Percentiles rank a stretch among this genome's conserved stretches.
Conservation (phyloP, 1,140 invertebrate genomes). For the Camponotus vicinus region DNA sequence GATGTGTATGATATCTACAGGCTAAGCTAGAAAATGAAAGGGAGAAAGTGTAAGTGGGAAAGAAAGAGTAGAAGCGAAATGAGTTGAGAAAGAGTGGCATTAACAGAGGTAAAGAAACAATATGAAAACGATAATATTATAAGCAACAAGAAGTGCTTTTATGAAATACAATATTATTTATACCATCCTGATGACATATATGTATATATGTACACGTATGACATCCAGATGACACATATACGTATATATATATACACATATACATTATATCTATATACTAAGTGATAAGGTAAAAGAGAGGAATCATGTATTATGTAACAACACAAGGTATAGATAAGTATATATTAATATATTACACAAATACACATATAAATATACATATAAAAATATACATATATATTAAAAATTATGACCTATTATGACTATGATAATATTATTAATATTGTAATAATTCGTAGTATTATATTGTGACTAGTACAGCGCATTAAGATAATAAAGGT, state of each 20-base stretch:
- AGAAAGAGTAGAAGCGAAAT: constrained; percentile 20
- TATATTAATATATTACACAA: constrained; percentile 82
- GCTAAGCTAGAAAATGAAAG: constrained; percentile 13
- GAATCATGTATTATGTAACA: constrained; percentile 81
- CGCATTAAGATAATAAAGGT: constrained; percentile 85
- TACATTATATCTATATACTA: constrained; percentile 73
- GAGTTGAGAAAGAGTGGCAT: constrained; percentile 50
- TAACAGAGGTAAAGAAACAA: constrained; percentile 76
- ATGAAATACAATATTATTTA: constrained; percentile 85
- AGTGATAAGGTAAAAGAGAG: constrained; percentile 78
- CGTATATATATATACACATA: constrained; percentile 70
- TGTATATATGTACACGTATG: constrained; percentile 71
- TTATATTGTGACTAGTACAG: constrained; percentile 84
- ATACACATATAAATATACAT: constrained; percentile 74
- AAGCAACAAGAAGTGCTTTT: constrained; percentile 86
- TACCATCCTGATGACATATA: constrained; percentile 82
- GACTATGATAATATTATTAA: constrained; percentile 81
- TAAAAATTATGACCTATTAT: constrained; percentile 75
- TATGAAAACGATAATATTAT: constrained; percentile 83
- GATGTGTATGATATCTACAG: not conserved
- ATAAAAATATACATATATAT: constrained; percentile 77
- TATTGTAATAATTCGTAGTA: constrained; percentile 83
- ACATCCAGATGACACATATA: constrained; percentile 19
- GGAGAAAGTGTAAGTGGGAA: not conserved
- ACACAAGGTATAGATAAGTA: constrained; percentile 79